Conservation (phyloP, 1,140 invertebrate species). For the Gryon sp. region DNA sequence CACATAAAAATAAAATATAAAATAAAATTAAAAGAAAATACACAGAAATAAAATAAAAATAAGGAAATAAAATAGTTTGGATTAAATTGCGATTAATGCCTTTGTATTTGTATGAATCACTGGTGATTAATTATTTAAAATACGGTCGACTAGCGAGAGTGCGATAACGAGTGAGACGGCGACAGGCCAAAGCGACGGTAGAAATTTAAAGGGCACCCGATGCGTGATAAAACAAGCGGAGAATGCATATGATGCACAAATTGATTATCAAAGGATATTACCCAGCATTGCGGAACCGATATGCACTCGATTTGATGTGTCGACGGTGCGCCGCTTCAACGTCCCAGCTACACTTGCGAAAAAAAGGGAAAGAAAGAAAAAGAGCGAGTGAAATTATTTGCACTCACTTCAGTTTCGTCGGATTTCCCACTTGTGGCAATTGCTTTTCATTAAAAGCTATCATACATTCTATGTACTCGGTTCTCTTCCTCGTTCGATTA, state of each 20-base stretch:
- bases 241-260: conserved; percentile 71
- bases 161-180: too few species aligned
- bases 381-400: conserved; percentile 74
- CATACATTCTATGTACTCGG: conserved; percentile 44
- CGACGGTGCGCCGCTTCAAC: conserved; percentile 65
- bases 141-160: conserved; percentile 25
- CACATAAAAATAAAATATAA: not conserved
- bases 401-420: conserved; percentile 72
- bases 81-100: conserved; percentile 14
- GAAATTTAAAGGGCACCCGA: conserved; percentile 63
- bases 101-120: conserved; percentile 16
- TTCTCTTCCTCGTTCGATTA: conserved; percentile 57
- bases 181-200: conserved; percentile 31
- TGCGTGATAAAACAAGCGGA: conserved; percentile 62
- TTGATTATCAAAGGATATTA: conserved; percentile 79
- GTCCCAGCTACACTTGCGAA: conserved; percentile 34
- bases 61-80: conserved; percentile 7
- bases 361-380: conserved; percentile 54
- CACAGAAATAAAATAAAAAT: not conserved
- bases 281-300: conserved; percentile 71
- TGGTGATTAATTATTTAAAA: conserved; percentile 38
- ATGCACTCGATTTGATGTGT: conserved; percentile 76
- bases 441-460: conserved; percentile 74
- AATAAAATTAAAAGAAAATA: too few species aligned
- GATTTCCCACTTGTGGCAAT: conserved; percentile 74